A percentile compares a stretch with the other conserved stretches of the same genome.
Conservation (phyloP, 2,113 vertebrate species). For the Cynoglossus semilaevis region DNA sequence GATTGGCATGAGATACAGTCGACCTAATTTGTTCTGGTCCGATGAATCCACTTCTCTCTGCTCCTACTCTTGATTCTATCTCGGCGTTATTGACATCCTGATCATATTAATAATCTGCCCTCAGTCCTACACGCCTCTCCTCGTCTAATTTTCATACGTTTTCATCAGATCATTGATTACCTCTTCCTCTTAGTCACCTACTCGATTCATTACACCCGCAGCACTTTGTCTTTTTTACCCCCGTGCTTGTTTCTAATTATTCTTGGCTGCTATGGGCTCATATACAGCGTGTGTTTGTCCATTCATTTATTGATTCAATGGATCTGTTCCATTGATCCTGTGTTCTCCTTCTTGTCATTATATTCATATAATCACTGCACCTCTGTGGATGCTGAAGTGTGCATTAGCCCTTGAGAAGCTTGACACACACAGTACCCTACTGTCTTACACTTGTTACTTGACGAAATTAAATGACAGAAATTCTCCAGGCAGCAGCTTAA, state of each 20-base stretch:
- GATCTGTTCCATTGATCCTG: slow-evolving; percentile 46
- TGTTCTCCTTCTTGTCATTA: slow-evolving; percentile 29
- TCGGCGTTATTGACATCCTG: slow-evolving; percentile 28
- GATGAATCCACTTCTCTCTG: slow-evolving; percentile 11
- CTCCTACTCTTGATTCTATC: slow-evolving; percentile 16
- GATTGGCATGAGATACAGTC: slow-evolving; percentile 10
- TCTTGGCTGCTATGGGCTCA: slow-evolving; percentile 23
- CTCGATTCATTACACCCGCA: slow-evolving; percentile 27
- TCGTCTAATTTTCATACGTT: slow-evolving; percentile 38
- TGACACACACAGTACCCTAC: no score
- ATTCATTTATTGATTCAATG: slow-evolving; percentile 47
- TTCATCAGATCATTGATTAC: slow-evolving; percentile 44
- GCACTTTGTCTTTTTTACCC: slow-evolving; percentile 21
- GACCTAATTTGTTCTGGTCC: slow-evolving; percentile 19
- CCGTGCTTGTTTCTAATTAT: slow-evolving; percentile 31
- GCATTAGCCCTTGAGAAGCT: slow-evolving; percentile 9
- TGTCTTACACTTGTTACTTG: no score
- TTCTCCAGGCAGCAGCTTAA: no score
- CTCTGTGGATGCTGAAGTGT: slow-evolving; percentile 29
- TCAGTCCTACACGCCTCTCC: slow-evolving; percentile 6
- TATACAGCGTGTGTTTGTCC: slow-evolving; percentile 55
- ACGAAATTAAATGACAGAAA: no score
- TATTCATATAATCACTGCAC: slow-evolving; percentile 35
- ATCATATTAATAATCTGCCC: slow-evolving; percentile 35
- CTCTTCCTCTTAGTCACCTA: slow-evolving; percentile 38